Evolutionary conservation across 2,113 vertebrate genomes (phyloP), one percentile per base, ranked within the genome.

Genomic region (Argyrosomus japonicus): DNA sequence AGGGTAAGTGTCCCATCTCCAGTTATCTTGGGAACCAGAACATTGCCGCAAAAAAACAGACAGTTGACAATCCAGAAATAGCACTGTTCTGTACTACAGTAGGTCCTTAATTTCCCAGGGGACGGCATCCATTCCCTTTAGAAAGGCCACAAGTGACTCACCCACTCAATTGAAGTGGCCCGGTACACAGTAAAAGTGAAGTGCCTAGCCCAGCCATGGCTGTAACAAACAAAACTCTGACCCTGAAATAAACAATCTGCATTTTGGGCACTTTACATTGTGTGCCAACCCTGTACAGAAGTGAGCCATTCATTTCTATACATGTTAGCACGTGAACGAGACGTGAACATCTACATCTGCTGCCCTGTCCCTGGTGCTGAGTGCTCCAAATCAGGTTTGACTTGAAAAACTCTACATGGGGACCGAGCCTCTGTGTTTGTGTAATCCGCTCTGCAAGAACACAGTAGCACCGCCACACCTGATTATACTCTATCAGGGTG

Each of bases 31-130:
- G 51, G 43, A 27, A 50, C 61, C 67, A 67, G 50, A 73, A 47
- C 21, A 63, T 2, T 68, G 67, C n/a, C 17, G 0, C 15, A 25
- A 25, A 62, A 25, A 25, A 50, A 63, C 40, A 73, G 51, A 68
- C 57, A 27, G 3, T 48, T 78, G 50, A 80, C 21, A 60, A 36
- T 75, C 54, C 53, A 76, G 40, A 63, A 79, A 75, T 76, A 71
- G 29, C 56, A 50, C 54, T 53, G 21, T 48, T 67, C 9, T 73
- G 61, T 68, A 13, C 56, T 29, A 48, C 57, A 64, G 57, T 13
- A 40, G 62, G 54, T 51, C 54, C 68, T 43, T 75, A 54, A 80
- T 85, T 87, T 86, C 80, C 70, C 76, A 5, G 23, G 77, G 68
- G 58, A 75, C 27, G 60, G 50, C n/a, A 54, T 77, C 69, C 40